These are phyloP conservation scores for Catharus bicknelli DNA, from an alignment of 2,113 vertebrate species.

Conservation along the genomic window DNA sequence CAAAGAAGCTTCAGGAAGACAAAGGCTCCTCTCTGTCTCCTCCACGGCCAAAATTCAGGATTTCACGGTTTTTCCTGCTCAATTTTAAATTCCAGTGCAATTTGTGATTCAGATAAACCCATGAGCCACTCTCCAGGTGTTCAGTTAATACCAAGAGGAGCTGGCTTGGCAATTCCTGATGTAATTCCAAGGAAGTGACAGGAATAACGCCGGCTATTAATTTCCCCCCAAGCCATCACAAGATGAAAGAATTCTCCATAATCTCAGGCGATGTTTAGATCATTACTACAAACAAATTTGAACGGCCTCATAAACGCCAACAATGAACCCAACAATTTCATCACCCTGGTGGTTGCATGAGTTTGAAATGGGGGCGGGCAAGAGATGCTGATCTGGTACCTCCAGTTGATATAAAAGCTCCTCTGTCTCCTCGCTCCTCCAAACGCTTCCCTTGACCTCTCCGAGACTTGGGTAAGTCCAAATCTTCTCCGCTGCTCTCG, in stretches of 20 bases:
- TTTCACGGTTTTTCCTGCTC: not conserved
- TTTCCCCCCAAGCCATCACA: not conserved
- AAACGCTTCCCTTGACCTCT: conserved; percentile 10
- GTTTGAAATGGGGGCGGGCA: not conserved
- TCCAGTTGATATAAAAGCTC: conserved; percentile 24
- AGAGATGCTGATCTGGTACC: not conserved
- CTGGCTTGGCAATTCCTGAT: not conserved
- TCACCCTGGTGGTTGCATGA: not conserved
- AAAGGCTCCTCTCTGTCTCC: not conserved
- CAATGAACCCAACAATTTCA: not conserved
- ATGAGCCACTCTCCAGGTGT: not conserved
- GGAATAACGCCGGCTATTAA: not conserved
- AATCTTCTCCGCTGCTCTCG: not conserved
- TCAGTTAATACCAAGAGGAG: not conserved
- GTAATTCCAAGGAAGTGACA: not conserved
- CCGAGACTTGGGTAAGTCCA: conserved; percentile 13
- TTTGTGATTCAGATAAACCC: not conserved
- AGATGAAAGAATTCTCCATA: conserved; percentile 29
- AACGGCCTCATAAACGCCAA: not conserved
- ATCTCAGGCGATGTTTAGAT: not conserved
- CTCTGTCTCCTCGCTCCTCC: not conserved
- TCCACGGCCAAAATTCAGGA: not conserved
- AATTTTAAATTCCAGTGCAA: not conserved
- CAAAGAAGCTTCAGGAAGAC: not conserved
- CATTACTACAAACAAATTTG: not conserved